Percentiles rank a stretch among this genome's conserved stretches.
Evolutionary conservation across 2,113 vertebrate genomes (phyloP).

Genomic region (Ahaetulla prasina): DNA sequence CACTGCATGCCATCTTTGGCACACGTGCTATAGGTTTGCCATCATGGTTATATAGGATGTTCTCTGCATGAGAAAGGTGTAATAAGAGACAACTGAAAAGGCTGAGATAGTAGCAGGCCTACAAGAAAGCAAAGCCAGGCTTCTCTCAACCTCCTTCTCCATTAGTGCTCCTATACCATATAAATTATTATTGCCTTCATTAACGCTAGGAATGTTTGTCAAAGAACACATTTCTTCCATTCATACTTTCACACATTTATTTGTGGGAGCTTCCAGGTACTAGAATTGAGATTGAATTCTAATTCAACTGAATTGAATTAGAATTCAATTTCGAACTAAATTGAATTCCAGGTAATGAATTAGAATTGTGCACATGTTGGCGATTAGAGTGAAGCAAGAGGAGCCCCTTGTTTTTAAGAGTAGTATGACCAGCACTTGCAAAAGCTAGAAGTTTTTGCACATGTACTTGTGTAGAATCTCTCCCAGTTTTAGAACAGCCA

Average conservation of each 20-base stretch:
- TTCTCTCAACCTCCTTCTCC: not conserved
- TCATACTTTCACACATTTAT: not conserved
- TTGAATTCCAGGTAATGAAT: too few species aligned
- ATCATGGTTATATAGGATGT: too few species aligned
- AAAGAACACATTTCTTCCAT: not conserved
- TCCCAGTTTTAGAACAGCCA: not conserved
- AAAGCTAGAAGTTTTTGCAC: not conserved
- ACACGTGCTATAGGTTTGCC: too few species aligned
- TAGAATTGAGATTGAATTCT: too few species aligned
- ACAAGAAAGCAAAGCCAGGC: not conserved
- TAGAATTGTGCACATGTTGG: not conserved
- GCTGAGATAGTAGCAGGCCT: not conserved
- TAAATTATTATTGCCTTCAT: not conserved
- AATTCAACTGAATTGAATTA: too few species aligned
- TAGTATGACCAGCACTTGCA: not conserved
- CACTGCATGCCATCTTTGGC: too few species aligned
- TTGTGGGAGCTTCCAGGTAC: not conserved
- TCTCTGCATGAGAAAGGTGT: not conserved
- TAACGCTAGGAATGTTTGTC: not conserved
- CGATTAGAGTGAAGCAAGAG: not conserved
- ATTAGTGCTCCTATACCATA: not conserved
- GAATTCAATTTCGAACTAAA: too few species aligned
- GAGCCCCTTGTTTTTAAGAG: not conserved
- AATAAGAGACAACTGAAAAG: not conserved
- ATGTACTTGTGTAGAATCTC: not conserved